These are phyloP conservation scores for Hippocampus guttulatus DNA, from an alignment of 2,113 vertebrate genomes.

Conservation along the genomic window DNA sequence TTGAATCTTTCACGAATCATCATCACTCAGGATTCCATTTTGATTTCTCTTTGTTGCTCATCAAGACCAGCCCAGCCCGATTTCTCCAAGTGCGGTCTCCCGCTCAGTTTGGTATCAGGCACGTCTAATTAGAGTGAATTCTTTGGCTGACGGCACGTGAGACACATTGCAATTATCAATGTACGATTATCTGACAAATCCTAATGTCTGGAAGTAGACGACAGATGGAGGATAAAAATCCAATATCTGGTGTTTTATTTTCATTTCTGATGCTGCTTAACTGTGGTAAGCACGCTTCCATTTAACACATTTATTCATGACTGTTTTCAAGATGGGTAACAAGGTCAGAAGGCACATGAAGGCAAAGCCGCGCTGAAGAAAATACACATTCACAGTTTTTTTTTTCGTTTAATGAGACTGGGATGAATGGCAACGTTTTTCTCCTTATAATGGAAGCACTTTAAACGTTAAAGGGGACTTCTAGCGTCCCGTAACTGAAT, in stretches of 20 bases:
- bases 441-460: background rate
- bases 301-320: background rate
- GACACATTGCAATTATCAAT: conserved; percentile 56
- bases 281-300: background rate
- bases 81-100: conserved; percentile 20
- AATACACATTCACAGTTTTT: background rate
- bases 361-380: background rate
- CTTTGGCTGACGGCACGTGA: conserved; percentile 57
- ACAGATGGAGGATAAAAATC: conserved; percentile 60
- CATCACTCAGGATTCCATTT: conserved; percentile 15
- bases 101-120: conserved; percentile 23
- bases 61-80: conserved; percentile 7
- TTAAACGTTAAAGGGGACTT: background rate
- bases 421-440: background rate
- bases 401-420: background rate
- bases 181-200: conserved; percentile 62
- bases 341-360: background rate
- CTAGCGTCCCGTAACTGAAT: background rate
- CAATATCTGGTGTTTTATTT: conserved; percentile 18
- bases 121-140: conserved; percentile 54
- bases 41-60: conserved; percentile 11
- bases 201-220: conserved; percentile 36
- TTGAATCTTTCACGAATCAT: conserved; percentile 32
- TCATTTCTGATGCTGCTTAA: background rate
- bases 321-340: background rate